phyloP scores from a whole-genome alignment of 2,113 vertebrate genomes.

The Ailuropoda melanoleuca region DNA sequence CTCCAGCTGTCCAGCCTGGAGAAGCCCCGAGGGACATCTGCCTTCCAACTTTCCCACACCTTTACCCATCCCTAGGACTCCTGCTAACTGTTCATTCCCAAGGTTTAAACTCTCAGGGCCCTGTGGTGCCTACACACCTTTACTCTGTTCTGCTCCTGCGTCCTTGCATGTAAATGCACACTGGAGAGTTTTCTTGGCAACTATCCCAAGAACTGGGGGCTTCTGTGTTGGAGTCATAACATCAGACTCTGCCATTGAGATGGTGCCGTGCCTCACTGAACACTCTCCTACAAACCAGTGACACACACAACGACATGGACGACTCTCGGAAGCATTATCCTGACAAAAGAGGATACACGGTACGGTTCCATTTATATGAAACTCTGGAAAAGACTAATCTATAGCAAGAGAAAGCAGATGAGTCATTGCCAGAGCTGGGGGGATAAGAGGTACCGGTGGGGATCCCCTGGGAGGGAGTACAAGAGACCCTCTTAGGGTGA shows the following conservation, averaged over 20 bases:
- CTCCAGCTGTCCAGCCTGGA: accelerated
- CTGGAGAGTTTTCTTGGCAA: not conserved
- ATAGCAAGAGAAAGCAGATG: not conserved
- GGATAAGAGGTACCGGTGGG: not conserved
- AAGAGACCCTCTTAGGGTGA: no score
- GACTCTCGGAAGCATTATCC: not conserved
- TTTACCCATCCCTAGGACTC: not conserved
- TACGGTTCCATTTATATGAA: not conserved
- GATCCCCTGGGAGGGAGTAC: not conserved
- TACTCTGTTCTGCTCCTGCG: not conserved
- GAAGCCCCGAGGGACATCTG: not conserved
- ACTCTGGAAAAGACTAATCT: not conserved
- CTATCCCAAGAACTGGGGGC: not conserved
- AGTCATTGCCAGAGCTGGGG: not conserved
- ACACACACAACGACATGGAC: accelerated
- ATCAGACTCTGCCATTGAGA: not conserved
- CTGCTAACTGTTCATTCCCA: not conserved
- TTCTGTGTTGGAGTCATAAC: not conserved
- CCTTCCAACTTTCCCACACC: not conserved
- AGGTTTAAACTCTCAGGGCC: not conserved
- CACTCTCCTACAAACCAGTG: not conserved
- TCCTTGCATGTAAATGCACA: not conserved
- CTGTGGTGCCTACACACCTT: not conserved
- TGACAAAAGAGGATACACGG: not conserved
- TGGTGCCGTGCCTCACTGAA: not conserved